Percentiles rank a stretch among this genome's conserved stretches.
Evolutionary conservation across 2,113 vertebrate species (phyloP).

Genomic region (Lepus europaeus): DNA sequence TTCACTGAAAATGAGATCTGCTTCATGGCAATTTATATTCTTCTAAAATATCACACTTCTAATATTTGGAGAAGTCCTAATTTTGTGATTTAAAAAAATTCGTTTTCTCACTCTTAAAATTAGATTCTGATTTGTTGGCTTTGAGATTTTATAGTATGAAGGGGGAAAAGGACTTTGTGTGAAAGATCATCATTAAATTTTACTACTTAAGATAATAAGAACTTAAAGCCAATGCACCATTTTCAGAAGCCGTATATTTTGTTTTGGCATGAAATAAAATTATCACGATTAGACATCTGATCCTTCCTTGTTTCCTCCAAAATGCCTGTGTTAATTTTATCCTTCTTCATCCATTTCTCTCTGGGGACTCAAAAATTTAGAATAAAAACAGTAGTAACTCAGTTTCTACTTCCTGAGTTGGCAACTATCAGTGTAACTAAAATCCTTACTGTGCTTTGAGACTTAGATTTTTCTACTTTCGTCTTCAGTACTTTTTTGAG

Average conservation of each 20-base stretch:
- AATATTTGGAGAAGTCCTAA: constrained; percentile 57
- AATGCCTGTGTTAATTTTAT: constrained; percentile 42
- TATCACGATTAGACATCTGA: constrained; percentile 24
- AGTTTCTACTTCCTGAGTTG: constrained; percentile 46
- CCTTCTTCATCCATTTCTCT: constrained; percentile 38
- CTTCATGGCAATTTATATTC: constrained; percentile 17
- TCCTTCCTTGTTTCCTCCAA: constrained; percentile 50
- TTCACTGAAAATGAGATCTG: constrained; percentile 35
- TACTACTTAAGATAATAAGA: constrained; percentile 42
- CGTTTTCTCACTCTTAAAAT: constrained; percentile 23
- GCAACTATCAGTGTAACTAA: constrained; percentile 53
- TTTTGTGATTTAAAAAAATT: neutral
- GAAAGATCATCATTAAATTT: constrained; percentile 45
- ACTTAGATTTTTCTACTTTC: constrained; percentile 33
- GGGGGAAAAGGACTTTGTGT: constrained; percentile 11
- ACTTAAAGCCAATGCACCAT: neutral
- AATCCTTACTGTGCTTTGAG: neutral
- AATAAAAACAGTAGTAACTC: constrained; percentile 51
- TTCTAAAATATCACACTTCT: constrained; percentile 3
- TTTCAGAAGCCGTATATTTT: constrained; percentile 59
- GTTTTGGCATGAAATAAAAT: constrained; percentile 60
- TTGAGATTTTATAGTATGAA: constrained; percentile 37
- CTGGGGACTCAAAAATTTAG: constrained; percentile 33
- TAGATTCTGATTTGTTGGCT: neutral
- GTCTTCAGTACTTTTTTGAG: constrained; percentile 39